Percentiles rank a stretch among this genome's conserved stretches.
Evolutionary conservation across 1,140 invertebrate genomes (phyloP).

Genomic region (Caligus rogercresseyi): DNA sequence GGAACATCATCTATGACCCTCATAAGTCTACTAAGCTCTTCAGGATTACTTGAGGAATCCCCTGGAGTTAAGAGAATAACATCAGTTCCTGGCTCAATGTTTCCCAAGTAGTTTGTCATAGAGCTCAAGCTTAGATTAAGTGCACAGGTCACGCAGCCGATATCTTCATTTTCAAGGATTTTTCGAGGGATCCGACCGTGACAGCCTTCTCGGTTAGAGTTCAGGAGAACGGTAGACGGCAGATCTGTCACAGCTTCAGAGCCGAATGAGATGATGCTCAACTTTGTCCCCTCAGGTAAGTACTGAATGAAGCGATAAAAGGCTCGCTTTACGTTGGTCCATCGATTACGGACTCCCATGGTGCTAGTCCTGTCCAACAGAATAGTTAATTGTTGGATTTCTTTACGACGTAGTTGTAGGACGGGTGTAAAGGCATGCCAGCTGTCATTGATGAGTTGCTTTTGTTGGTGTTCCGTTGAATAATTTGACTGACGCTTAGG

Average conservation of each 20-base stretch:
- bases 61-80: constrained; percentile 1
- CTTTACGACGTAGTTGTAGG: not conserved
- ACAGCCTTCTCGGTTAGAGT: constrained; percentile 26
- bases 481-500: not conserved
- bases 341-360: constrained; percentile 22
- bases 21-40: not conserved
- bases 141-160: constrained; percentile 5
- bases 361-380: constrained; percentile 10
- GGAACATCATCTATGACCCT: not conserved
- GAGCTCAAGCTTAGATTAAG: not conserved
- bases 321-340: constrained; percentile 24
- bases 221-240: constrained; percentile 25
- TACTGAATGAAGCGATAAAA: constrained; percentile 26
- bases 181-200: constrained; percentile 26
- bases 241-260: constrained; percentile 23
- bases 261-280: constrained; percentile 26
- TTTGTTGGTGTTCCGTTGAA: not conserved
- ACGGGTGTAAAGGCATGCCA: not conserved
- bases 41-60: not conserved
- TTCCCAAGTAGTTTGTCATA: not conserved
- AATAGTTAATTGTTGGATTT: constrained; percentile 1
- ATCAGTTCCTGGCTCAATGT: constrained; percentile 1
- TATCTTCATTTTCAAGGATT: not conserved
- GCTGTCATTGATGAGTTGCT: not conserved
- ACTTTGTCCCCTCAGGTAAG: constrained; percentile 25